Conservation (phyloP, 2,888 invertebrate species). For the Epinotia ramella region DNA sequence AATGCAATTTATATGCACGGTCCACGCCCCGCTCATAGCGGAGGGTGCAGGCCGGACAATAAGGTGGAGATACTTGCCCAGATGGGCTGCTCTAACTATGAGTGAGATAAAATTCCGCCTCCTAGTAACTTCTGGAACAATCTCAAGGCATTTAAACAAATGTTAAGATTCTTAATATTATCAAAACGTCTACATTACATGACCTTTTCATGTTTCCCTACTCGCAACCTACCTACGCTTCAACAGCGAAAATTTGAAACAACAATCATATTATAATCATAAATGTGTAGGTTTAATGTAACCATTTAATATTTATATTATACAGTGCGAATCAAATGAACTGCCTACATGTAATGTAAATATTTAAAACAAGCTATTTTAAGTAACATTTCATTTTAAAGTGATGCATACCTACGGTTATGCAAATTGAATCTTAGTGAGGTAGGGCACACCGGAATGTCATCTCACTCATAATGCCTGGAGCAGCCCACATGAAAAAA, state of each 20-base stretch:
- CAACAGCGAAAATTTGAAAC: background rate
- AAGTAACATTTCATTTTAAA: too few relatives aligned
- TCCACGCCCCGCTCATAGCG: too few relatives aligned
- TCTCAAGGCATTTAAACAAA: slow-evolving; percentile 13
- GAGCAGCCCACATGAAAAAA: too few relatives aligned
- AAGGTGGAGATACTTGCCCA: too few relatives aligned
- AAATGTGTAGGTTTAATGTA: slow-evolving; percentile 3
- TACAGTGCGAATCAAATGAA: background rate
- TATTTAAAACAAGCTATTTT: too few relatives aligned
- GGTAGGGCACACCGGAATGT: too few relatives aligned
- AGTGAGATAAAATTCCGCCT: background rate
- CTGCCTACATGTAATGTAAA: background rate
- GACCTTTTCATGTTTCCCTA: slow-evolving; percentile 6
- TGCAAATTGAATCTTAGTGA: too few relatives aligned
- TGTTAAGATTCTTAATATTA: slow-evolving; percentile 12
- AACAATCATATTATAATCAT: background rate
- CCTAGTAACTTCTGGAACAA: background rate
- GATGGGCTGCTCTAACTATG: too few relatives aligned
- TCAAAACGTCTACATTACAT: background rate
- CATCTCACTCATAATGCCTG: too few relatives aligned
- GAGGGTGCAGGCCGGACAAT: too few relatives aligned
- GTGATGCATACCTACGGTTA: too few relatives aligned
- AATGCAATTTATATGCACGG: too few relatives aligned
- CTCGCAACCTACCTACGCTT: background rate
- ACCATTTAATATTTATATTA: background rate